These are phyloP conservation scores for Linyphia triangularis DNA, from an alignment of 2,888 invertebrate species.

Conservation along the genomic window DNA sequence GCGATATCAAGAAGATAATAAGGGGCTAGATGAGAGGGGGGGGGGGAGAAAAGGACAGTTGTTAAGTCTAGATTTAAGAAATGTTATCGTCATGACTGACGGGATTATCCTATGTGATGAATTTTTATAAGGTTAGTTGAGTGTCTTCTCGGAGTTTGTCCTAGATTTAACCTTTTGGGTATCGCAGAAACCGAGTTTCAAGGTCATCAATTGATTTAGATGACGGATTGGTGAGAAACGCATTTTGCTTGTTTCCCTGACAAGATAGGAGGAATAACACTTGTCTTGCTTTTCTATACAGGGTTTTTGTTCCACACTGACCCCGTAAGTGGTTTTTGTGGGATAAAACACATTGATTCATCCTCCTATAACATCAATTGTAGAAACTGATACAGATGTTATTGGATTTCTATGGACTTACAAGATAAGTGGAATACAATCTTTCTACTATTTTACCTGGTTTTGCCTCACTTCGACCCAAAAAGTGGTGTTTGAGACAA, in stretches of 20 bases:
- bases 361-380: too few relatives aligned
- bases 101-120: background rate
- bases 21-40: too few relatives aligned
- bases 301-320: background rate
- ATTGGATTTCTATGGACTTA: too few relatives aligned
- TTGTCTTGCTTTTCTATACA: background rate
- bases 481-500: too few relatives aligned
- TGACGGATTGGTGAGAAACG: background rate
- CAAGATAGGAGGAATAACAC: background rate
- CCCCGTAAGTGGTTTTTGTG: background rate
- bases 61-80: background rate
- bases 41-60: background rate
- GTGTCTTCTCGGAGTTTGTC: background rate
- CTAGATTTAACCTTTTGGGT: background rate
- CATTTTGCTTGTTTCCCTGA: background rate
- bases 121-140: background rate
- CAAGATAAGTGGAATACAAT: too few relatives aligned
- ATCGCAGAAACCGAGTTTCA: background rate
- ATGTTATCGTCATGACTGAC: too few relatives aligned
- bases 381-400: too few relatives aligned
- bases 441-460: too few relatives aligned
- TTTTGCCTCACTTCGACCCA: too few relatives aligned
- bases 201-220: background rate
- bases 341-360: background rate
- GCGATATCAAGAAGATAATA: too few relatives aligned